phyloP scores from a whole-genome alignment of 30 jellyfish, hydroid and myxozoan species.

The Rhopilema esculentum region DNA sequence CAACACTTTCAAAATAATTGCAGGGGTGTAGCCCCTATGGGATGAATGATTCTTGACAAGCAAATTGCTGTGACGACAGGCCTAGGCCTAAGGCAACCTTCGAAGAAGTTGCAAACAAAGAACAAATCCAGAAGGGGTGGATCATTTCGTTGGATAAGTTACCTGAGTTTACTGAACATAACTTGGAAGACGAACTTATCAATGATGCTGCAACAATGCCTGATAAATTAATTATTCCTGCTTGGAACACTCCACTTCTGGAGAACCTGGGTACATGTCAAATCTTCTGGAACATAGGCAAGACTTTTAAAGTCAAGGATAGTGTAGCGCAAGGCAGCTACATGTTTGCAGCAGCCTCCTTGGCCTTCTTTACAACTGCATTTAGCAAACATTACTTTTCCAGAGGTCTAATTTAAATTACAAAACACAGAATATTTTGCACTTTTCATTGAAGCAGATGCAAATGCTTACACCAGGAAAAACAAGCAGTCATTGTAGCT shows the following conservation, averaged over 20 bases:
- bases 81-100: neutral
- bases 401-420: neutral
- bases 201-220: neutral
- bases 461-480: slow-evolving; percentile 31
- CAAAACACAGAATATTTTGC: neutral
- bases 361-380: slow-evolving; percentile 42
- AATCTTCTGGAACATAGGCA: slow-evolving; percentile 7
- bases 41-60: no score
- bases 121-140: no score
- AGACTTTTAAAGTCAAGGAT: slow-evolving; percentile 15
- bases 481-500: neutral
- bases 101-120: no score
- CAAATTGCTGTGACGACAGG: no score
- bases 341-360: slow-evolving; percentile 63
- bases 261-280: slow-evolving; percentile 7
- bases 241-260: neutral
- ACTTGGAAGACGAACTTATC: neutral
- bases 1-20: no score
- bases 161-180: neutral
- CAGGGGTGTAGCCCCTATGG: neutral
- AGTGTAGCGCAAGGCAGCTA: slow-evolving; percentile 39
- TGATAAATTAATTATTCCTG: neutral
- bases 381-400: neutral
- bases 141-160: neutral
- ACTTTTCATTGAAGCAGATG: slow-evolving; percentile 24